phyloP scores from a whole-genome alignment of 2,797 vertebrate species.

The Harpia harpyja region DNA sequence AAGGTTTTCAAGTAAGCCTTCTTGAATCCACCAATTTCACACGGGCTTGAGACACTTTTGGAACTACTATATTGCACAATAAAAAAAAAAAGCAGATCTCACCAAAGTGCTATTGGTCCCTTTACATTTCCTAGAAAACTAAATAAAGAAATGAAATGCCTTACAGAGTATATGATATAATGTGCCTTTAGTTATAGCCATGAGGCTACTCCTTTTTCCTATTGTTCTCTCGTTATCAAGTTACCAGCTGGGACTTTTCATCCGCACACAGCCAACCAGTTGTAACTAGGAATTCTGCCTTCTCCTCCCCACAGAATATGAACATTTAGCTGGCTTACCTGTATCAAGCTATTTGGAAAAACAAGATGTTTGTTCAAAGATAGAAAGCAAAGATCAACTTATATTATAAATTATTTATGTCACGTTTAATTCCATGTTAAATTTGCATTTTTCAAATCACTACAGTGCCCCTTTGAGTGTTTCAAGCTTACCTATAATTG shows the following conservation, averaged over 20 bases:
- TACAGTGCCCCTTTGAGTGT: background rate
- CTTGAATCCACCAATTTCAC: background rate
- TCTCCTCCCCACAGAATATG: background rate
- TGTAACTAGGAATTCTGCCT: background rate
- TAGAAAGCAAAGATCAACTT: background rate
- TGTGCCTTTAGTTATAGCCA: background rate
- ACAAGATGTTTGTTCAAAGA: background rate
- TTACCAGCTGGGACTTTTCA: background rate
- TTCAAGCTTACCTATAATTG: background rate
- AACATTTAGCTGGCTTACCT: background rate
- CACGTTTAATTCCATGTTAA: background rate
- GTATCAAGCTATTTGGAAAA: background rate
- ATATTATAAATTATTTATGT: background rate
- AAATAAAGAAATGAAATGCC: background rate
- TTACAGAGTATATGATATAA: background rate
- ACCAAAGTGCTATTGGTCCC: background rate
- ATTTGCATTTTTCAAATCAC: background rate
- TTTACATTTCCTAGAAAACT: background rate
- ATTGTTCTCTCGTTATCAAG: background rate
- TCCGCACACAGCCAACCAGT: accelerated
- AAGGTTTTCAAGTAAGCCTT: background rate
- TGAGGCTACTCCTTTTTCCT: background rate
- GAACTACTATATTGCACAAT: background rate
- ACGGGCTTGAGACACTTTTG: background rate
- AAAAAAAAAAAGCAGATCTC: background rate